A percentile compares a stretch with the other conserved stretches of the same genome.
Conservation (phyloP, 2,888 invertebrate species). For the Dolichomitus sp. region DNA sequence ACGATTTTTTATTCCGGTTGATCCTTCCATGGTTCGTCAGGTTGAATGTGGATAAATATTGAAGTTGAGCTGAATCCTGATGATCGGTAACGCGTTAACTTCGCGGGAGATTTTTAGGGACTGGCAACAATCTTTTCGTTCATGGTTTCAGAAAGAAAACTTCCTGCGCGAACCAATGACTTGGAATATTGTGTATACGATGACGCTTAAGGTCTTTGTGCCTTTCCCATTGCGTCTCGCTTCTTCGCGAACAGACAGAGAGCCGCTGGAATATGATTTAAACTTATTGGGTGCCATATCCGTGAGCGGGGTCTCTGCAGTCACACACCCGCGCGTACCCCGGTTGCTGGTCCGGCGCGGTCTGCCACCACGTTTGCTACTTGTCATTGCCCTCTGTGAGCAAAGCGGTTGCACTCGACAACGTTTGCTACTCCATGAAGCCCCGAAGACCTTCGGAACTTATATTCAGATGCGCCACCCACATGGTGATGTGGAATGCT, state of each 20-base stretch:
- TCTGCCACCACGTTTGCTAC: constrained; percentile 53
- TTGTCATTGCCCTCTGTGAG: constrained; percentile 52
- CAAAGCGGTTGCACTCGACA: constrained; percentile 40
- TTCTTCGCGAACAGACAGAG: constrained; percentile 11
- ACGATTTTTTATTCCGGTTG: neutral
- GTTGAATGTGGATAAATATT: neutral
- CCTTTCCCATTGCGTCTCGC: constrained; percentile 3
- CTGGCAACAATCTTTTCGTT: neutral
- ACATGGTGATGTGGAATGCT: constrained; percentile 57
- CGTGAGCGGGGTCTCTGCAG: constrained; percentile 46
- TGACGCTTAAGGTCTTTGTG: constrained; percentile 9
- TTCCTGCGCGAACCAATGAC: constrained; percentile 15
- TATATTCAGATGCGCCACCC: constrained; percentile 64
- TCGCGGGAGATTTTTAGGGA: constrained; percentile 12
- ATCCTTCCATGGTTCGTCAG: neutral
- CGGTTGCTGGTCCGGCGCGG: constrained; percentile 62
- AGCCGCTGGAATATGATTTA: constrained; percentile 79
- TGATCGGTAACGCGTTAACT: neutral
- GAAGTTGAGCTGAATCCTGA: neutral
- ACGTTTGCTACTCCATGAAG: constrained; percentile 44
- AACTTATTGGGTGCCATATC: constrained; percentile 81
- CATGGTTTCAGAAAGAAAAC: constrained; percentile 11
- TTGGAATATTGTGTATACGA: constrained; percentile 17
- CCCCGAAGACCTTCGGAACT: constrained; percentile 44
- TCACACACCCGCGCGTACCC: constrained; percentile 62